Percentiles rank a stretch among this genome's conserved stretches.
Evolutionary conservation across 2,113 vertebrate genomes (phyloP).

Genomic region (Lycaon pictus): DNA sequence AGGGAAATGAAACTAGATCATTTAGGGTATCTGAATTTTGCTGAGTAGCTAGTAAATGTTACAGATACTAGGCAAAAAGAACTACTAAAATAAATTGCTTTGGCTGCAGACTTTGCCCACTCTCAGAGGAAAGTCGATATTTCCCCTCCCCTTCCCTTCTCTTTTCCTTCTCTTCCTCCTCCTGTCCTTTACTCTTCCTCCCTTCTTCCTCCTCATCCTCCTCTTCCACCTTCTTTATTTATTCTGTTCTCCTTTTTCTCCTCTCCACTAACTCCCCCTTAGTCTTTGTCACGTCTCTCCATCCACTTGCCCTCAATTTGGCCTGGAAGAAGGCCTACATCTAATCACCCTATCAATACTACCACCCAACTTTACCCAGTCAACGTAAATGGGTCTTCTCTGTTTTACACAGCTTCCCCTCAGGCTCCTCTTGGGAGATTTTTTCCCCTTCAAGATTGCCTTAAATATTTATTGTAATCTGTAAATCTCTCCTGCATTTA

Average conservation of each 20-base stretch:
- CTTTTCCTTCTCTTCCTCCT: too few species aligned
- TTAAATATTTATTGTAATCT: neutral
- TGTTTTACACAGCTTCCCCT: neutral
- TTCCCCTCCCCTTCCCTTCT: neutral
- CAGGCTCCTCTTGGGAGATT: neutral
- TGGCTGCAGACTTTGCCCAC: neutral
- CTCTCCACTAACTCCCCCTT: neutral
- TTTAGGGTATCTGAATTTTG: slow-evolving; percentile 36
- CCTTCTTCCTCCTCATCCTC: neutral
- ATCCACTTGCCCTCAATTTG: too few species aligned
- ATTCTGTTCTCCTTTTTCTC: neutral
- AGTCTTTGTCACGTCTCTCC: neutral
- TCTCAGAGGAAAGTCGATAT: neutral
- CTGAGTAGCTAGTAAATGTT: slow-evolving; percentile 19
- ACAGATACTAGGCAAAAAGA: neutral
- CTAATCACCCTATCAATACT: neutral
- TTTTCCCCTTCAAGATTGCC: neutral
- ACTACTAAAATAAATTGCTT: neutral
- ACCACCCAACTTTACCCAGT: neutral
- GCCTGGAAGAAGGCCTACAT: neutral
- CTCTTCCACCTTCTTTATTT: neutral
- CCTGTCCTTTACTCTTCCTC: neutral
- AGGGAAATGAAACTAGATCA: slow-evolving; percentile 29
- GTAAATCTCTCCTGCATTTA: neutral
- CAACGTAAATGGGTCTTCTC: neutral